These are phyloP conservation scores for Drosophila sulfurigaster DNA, from an alignment of 1,140 invertebrate species.

Conservation along the genomic window DNA sequence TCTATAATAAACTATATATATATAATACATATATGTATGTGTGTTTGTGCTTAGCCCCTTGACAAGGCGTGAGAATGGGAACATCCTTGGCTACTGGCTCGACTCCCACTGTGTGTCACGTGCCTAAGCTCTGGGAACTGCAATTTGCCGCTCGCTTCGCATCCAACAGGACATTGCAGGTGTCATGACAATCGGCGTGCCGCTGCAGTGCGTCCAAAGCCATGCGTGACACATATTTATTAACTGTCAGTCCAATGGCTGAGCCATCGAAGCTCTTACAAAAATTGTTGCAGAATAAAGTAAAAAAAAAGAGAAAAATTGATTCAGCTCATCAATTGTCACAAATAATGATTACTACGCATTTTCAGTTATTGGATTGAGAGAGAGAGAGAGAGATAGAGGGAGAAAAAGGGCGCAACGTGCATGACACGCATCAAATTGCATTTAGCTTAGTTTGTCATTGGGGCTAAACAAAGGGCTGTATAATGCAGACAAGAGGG, in stretches of 20 bases:
- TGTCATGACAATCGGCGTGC: conserved; percentile 34
- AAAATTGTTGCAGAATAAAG: conserved; percentile 35
- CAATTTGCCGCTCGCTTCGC: conserved; percentile 29
- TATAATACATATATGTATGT: conserved; percentile 9
- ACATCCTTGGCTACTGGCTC: conserved; percentile 20
- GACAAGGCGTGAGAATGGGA: conserved; percentile 70
- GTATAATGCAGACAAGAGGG: conserved; percentile 2
- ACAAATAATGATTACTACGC: conserved; percentile 82
- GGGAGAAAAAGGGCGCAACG: background rate
- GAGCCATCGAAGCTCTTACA: conserved; percentile 49
- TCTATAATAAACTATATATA: background rate
- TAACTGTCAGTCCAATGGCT: conserved; percentile 54
- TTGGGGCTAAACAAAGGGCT: conserved; percentile 52
- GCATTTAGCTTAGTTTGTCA: conserved; percentile 82
- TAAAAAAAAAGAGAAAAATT: conserved; percentile 57
- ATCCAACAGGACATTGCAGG: conserved; percentile 53
- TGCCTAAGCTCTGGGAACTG: conserved; percentile 60
- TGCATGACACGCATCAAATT: conserved; percentile 79
- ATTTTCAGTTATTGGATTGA: conserved; percentile 53
- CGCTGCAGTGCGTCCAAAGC: conserved; percentile 65
- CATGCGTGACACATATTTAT: conserved; percentile 78
- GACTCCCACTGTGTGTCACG: conserved; percentile 54
- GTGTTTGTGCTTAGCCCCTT: conserved; percentile 23
- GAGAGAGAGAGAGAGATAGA: background rate
- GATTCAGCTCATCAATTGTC: conserved; percentile 75